Evolutionary conservation across 2,797 vertebrate species (phyloP).

Genomic region (Eleutherodactylus coqui): DNA sequence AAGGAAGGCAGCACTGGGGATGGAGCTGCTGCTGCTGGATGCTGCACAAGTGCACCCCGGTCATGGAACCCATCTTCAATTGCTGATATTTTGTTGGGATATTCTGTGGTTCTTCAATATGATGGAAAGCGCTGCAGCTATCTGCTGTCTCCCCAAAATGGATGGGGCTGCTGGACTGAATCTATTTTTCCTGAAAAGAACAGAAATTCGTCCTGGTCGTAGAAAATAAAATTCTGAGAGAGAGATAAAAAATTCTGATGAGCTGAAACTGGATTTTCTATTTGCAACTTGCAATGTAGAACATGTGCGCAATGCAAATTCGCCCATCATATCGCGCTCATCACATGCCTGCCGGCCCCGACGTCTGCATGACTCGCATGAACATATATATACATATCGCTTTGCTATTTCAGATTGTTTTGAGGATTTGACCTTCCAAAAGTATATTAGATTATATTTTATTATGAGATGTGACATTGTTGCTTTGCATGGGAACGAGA

Average conservation of each 20-base stretch:
- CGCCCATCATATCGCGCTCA: background rate
- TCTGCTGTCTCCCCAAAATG: background rate
- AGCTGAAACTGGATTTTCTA: background rate
- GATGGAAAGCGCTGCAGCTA: background rate
- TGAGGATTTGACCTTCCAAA: too few relatives aligned
- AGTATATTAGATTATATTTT: too few relatives aligned
- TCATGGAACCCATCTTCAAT: background rate
- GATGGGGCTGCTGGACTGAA: background rate
- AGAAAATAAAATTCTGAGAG: too few relatives aligned
- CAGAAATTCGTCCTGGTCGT: background rate
- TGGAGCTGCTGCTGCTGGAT: background rate
- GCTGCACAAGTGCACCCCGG: background rate
- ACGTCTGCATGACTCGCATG: background rate
- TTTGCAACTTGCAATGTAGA: background rate
- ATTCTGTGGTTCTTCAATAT: background rate
- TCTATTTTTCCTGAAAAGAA: background rate
- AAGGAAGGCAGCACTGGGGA: constrained; percentile 7
- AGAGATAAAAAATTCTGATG: background rate
- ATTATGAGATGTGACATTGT: too few relatives aligned
- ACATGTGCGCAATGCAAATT: background rate
- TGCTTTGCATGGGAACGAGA: too few relatives aligned
- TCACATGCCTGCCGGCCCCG: too few relatives aligned
- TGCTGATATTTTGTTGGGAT: background rate
- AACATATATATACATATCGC: background rate
- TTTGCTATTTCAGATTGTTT: too few relatives aligned